A percentile compares a stretch with the other conserved stretches of the same genome.
Conservation (phyloP, 2,888 invertebrate genomes). For the Agriotes lineatus region DNA sequence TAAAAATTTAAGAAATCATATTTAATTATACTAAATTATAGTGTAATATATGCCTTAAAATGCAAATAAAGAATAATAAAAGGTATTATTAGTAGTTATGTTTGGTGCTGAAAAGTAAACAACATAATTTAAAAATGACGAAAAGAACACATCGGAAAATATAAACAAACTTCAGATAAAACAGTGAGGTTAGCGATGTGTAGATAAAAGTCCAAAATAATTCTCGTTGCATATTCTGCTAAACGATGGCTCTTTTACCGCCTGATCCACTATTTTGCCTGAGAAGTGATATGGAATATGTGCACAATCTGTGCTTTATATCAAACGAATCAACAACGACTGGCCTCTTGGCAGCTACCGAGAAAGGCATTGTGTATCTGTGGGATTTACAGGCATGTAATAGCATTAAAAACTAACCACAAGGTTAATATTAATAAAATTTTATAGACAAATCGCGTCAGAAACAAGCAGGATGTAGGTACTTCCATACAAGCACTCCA, state of each 20-base stretch:
- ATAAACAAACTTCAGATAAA: no score
- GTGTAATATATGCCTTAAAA: no score
- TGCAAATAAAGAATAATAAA: no score
- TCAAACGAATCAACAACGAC: constrained; percentile 67
- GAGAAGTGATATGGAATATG: constrained; percentile 78
- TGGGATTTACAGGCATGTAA: constrained; percentile 82
- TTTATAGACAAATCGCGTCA: constrained; percentile 77
- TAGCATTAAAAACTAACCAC: background rate
- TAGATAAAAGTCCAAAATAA: no score
- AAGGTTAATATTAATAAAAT: background rate
- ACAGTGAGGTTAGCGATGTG: background rate
- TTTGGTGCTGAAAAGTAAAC: no score
- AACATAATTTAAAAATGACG: no score
- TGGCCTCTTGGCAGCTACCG: constrained; percentile 80
- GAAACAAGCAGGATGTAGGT: constrained; percentile 76
- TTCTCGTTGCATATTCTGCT: no score
- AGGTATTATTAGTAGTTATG: no score
- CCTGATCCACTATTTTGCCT: constrained; percentile 84
- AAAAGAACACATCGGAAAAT: no score
- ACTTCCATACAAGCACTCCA: constrained; percentile 74
- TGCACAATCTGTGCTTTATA: constrained; percentile 81
- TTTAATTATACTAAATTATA: no score
- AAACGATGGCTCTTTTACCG: constrained; percentile 78
- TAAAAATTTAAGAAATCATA: no score
- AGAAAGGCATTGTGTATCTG: constrained; percentile 80